These are phyloP conservation scores for Dascyllus trimaculatus DNA, from an alignment of 2,113 vertebrate species.

Conservation along the genomic window DNA sequence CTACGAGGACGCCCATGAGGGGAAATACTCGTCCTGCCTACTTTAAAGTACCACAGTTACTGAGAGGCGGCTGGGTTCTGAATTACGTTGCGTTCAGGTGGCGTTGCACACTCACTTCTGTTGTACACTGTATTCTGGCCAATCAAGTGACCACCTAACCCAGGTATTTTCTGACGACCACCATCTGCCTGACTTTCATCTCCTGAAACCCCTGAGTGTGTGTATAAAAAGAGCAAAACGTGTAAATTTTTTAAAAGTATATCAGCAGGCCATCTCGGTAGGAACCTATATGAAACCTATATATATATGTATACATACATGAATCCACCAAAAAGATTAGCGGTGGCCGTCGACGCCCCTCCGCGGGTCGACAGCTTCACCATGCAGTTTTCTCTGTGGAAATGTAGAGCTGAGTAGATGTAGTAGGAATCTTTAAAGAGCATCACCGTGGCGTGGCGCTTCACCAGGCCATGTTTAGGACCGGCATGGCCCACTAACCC, in stretches of 20 bases:
- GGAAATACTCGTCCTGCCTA: no score
- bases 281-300: slow-evolving; percentile 81
- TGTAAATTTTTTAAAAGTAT: slow-evolving; percentile 89
- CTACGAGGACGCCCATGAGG: no score
- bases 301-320: slow-evolving; percentile 76
- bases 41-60: no score
- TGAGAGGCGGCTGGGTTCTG: no score
- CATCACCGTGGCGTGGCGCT: slow-evolving; percentile 80
- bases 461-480: slow-evolving; percentile 84
- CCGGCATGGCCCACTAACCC: slow-evolving; percentile 77
- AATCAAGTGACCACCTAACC: slow-evolving; percentile 41
- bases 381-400: slow-evolving; percentile 88
- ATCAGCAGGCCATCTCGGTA: slow-evolving; percentile 85
- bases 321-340: slow-evolving; percentile 76
- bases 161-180: slow-evolving; percentile 60
- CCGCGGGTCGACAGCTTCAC: slow-evolving; percentile 86
- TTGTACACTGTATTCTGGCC: slow-evolving; percentile 49
- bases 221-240: slow-evolving; percentile 87
- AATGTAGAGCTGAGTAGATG: slow-evolving; percentile 88
- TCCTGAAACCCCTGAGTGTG: slow-evolving; percentile 87
- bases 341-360: slow-evolving; percentile 84
- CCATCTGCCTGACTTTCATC: slow-evolving; percentile 87
- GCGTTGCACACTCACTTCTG: no score
- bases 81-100: no score
- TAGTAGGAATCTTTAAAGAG: slow-evolving; percentile 69